phyloP scores from a whole-genome alignment of 2,888 invertebrate species.

The Ormyrus labotus region DNA sequence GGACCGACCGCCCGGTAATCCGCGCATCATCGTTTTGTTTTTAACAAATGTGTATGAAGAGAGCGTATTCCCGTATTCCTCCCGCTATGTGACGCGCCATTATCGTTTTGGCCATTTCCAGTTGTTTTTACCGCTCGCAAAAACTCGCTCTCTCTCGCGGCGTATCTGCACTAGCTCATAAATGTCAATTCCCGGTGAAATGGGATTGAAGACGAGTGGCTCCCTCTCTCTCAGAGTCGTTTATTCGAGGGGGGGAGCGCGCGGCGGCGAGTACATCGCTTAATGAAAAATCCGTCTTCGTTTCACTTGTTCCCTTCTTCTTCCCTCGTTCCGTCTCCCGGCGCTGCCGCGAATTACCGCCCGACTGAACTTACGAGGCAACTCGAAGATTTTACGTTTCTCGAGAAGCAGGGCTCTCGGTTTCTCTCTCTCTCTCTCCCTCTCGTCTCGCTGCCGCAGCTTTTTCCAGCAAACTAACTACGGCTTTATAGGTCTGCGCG shows the following conservation, averaged over 20 bases:
- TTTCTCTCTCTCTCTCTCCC: too few relatives aligned
- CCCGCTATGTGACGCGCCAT: background rate
- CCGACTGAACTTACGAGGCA: conserved; percentile 32
- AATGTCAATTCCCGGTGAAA: too few relatives aligned
- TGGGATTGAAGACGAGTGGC: background rate
- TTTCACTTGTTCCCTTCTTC: background rate
- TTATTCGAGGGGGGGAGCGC: too few relatives aligned
- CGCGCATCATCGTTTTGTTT: conserved; percentile 33
- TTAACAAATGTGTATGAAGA: conserved; percentile 3
- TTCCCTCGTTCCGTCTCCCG: conserved; percentile 35
- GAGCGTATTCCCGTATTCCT: background rate
- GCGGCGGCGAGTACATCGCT: too few relatives aligned
- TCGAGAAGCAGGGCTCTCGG: background rate
- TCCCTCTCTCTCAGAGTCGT: too few relatives aligned
- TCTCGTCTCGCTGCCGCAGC: conserved; percentile 34
- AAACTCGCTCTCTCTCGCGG: too few relatives aligned
- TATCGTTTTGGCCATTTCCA: background rate
- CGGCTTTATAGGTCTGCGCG: conserved; percentile 25
- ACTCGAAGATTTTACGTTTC: conserved; percentile 41
- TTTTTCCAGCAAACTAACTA: conserved; percentile 50
- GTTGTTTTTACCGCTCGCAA: too few relatives aligned
- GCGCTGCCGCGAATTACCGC: conserved; percentile 29
- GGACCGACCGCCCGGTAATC: conserved; percentile 14
- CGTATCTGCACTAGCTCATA: too few relatives aligned
- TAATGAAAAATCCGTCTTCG: background rate